Base-by-base conservation (phyloP, 1,140 invertebrate genomes). In the Eurosta solidaginis region DNA sequence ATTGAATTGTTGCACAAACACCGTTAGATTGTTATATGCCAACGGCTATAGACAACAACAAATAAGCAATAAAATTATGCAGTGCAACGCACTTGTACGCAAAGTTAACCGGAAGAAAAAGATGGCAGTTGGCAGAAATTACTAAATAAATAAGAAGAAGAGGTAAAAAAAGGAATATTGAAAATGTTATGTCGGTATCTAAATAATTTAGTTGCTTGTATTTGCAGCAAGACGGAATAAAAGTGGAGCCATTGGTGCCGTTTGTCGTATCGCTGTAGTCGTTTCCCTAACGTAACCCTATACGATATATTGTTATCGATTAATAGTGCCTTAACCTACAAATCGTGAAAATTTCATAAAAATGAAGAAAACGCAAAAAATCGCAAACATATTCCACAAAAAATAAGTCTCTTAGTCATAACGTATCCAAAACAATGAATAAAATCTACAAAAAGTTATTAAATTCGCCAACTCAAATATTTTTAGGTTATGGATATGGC, bases 1-100 rank as follows among this genome's bases (percentile, higher is more conserved):
- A 68, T 68, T 68, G 59, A 68, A 68, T 68, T 68, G 59, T 68
- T 68, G 59, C 59, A 68, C 59, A 68, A 33, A 68, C n/a, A n/a
- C 59, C 59, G 59, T 68, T 68, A 68, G 59, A 10, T 40, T 20
- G 59, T 33, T 40, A 68, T 68, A 68, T 68, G 33, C 59, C 40
- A 17, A n/a, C 59, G 59, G 59, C 33, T 10, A 22, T 22, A 68
- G 59, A 68, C 59, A 68, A n/a, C n/a, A n/a, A 40, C 59, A n/a
- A 17, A 68, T 68, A 68, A 68, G 59, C 59, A 33, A 68, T 68
- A 68, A 68, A 68, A 68, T 68, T 68, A 68, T 68, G 59, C 59
- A 22, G 36, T 68, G 59, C 59, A 68, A 68, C 59, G 59, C 59
- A 68, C 59, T n/a, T 17, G 33, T 22, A 63, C 29, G 54, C 54